Base-by-base conservation (phyloP, 2,888 invertebrate species). In the Drosophila mettleri region DNA sequence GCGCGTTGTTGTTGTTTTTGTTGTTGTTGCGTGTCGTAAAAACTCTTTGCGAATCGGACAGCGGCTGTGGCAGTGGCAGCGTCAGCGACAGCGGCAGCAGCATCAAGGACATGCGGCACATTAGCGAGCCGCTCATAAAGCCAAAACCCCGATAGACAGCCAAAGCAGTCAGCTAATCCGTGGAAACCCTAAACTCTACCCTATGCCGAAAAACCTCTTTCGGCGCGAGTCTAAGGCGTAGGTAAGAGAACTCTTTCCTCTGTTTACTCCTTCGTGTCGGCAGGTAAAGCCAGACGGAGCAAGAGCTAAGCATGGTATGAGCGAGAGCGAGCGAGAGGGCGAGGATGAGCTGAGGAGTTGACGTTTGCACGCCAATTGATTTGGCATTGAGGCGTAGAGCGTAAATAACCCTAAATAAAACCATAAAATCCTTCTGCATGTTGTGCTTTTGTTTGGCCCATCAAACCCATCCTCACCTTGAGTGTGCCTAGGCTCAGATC, bases 351-450 rank as follows among this genome's bases (percentile, higher is more conserved):
- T 62, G 72, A 63, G 64, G 76, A 73, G 67, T 78, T 86, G 88
- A 88, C 85, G 86, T 82, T 85, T 83, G 78, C 70, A 80, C 78
- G 84, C 74, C 86, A 84, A 88, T 83, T 81, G 81, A 86, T 86
- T 88, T 86, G 86, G 75, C 86, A 86, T 86, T 86, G 86, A 86
- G 74, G 58, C 69, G 46, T 48, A 58, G 62, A 69, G 71, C 62
- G 71, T 67, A 80, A 87, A 85, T 90, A 90, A 90, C 89, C 90
- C 90, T 90, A 81, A 90, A 90, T 90, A 90, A 90, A 90, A 90
- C 90, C 90, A 90, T 90, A 90, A 90, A 90, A 90, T 90, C 90
- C 90, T 90, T 90, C 90, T 85, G 84, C 85, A 88, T 83, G 85
- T 86, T 86, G 85, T 70, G 80, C 80, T 62, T 80, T 71, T 74